Percentiles rank a stretch among this genome's conserved stretches.
These are phyloP conservation scores for Amphipyra tragopoginis DNA, from an alignment of 2,888 invertebrate genomes.

Conservation along the genomic window DNA sequence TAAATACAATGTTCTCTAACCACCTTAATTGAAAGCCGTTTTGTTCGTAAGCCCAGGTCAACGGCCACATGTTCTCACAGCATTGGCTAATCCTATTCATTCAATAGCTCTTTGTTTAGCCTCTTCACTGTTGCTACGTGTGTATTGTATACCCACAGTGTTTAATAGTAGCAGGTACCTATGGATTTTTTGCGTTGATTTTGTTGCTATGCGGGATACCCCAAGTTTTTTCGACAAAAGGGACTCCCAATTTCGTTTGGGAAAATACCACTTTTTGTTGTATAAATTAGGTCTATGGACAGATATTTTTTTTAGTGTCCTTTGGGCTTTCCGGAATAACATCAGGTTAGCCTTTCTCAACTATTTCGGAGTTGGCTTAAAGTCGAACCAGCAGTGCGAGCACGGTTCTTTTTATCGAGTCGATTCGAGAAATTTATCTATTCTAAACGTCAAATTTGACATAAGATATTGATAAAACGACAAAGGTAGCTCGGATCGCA, in stretches of 20 bases:
- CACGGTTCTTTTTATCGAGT: no score
- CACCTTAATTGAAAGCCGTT: conserved; percentile 39
- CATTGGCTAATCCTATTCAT: conserved; percentile 56
- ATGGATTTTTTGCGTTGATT: conserved; percentile 31
- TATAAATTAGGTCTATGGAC: not conserved
- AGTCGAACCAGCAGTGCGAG: no score
- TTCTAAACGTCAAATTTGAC: no score
- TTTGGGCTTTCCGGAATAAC: not conserved
- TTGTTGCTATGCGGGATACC: conserved; percentile 36
- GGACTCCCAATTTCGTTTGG: conserved; percentile 17
- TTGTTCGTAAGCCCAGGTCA: conserved; percentile 44
- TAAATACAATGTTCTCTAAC: conserved; percentile 18
- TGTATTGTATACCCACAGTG: not conserved
- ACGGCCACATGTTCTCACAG: conserved; percentile 54
- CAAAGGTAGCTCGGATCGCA: no score
- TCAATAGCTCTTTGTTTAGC: conserved; percentile 48
- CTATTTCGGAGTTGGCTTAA: no score
- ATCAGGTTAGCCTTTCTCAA: no score
- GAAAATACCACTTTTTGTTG: conserved; percentile 33
- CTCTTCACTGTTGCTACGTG: conserved; percentile 44
- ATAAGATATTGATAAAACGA: no score
- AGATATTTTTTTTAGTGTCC: not conserved
- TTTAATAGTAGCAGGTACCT: conserved; percentile 21
- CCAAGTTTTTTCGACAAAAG: conserved; percentile 23
- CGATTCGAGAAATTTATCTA: no score